phyloP scores from a whole-genome alignment of 2,888 invertebrate species.

The Pediacus dermestoides region DNA sequence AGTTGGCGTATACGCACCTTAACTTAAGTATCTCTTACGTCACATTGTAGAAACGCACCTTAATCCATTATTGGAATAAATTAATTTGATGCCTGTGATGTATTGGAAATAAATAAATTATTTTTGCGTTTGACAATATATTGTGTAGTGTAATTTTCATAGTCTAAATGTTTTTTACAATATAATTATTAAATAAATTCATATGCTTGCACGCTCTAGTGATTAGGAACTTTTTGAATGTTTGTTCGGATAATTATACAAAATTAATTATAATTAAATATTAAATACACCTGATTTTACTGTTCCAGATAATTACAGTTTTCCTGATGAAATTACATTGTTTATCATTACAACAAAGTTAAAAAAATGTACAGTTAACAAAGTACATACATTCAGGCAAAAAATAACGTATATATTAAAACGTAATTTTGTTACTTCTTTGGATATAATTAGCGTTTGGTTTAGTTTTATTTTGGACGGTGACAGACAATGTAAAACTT shows the following conservation, averaged over 20 bases:
- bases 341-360: constrained; percentile 31
- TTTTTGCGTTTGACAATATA: constrained; percentile 25
- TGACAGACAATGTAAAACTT: too few species aligned
- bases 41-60: too few species aligned
- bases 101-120: constrained; percentile 12
- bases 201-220: constrained; percentile 35
- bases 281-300: constrained; percentile 37
- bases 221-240: constrained; percentile 35
- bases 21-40: too few species aligned
- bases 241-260: constrained; percentile 33
- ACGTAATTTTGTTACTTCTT: constrained; percentile 33
- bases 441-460: constrained; percentile 19
- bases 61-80: too few species aligned
- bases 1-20: too few species aligned
- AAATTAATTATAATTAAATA: constrained; percentile 41
- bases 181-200: constrained; percentile 37
- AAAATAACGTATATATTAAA: constrained; percentile 30
- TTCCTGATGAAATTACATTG: constrained; percentile 39
- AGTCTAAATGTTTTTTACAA: constrained; percentile 38
- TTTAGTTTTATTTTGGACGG: too few species aligned
- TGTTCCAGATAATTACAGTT: constrained; percentile 35
- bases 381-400: constrained; percentile 14
- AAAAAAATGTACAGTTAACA: constrained; percentile 22
- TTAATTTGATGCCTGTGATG: too few species aligned
- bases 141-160: constrained; percentile 31